phyloP scores from a whole-genome alignment of 2,797 vertebrate genomes.

The Gallinago solitaria region DNA sequence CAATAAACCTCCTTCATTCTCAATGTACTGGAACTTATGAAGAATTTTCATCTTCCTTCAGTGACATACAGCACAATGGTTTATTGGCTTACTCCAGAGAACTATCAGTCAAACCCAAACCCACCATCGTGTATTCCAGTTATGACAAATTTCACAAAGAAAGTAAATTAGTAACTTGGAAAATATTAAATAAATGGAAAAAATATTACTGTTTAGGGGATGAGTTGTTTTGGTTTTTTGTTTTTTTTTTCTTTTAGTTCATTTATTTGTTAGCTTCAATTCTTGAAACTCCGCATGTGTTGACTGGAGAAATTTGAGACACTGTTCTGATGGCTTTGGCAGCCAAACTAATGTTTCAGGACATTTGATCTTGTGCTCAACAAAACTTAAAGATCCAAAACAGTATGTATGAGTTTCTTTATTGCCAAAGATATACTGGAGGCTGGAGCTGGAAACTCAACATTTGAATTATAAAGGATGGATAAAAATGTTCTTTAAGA shows the following conservation, averaged over 20 bases:
- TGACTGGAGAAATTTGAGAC: background rate
- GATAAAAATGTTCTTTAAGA: background rate
- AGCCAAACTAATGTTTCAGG: background rate
- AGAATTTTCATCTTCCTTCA: background rate
- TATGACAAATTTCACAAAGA: background rate
- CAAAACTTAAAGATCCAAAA: background rate
- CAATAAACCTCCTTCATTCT: background rate
- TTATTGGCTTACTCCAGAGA: background rate
- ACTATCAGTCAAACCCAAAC: background rate
- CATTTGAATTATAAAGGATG: background rate
- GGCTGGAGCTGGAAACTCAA: background rate
- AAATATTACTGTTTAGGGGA: background rate
- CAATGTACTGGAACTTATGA: background rate
- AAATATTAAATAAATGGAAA: background rate
- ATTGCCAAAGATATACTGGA: background rate
- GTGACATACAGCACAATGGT: background rate
- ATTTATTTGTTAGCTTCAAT: background rate
- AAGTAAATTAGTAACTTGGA: background rate
- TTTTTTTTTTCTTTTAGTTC: background rate
- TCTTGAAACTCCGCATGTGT: accelerated
- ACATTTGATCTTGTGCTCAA: background rate
- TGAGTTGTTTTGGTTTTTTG: background rate
- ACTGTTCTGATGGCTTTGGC: background rate
- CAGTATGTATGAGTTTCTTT: background rate
- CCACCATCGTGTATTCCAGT: background rate